Percentiles rank a stretch among this genome's conserved stretches.
phyloP scores from a whole-genome alignment of 2,797 vertebrate species.

The Rousettus madagascariensis region DNA sequence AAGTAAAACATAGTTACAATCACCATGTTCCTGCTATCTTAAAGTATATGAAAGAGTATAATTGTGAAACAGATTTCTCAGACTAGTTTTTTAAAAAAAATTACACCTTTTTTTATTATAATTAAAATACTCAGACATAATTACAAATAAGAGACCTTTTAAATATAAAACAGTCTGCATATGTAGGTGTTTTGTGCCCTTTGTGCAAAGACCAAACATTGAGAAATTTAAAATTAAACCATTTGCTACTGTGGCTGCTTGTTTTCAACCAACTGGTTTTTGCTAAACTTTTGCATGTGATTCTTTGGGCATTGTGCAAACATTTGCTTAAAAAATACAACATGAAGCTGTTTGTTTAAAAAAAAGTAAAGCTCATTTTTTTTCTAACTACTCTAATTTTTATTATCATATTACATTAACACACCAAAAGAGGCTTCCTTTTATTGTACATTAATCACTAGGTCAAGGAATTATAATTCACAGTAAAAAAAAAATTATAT shows the following conservation, averaged over 20 bases:
- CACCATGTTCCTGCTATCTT: not conserved
- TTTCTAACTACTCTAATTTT: conserved; percentile 6
- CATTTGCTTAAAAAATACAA: not conserved
- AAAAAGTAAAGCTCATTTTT: not conserved
- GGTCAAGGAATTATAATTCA: not conserved
- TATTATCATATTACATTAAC: not conserved
- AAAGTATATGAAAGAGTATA: not conserved
- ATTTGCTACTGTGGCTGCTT: not conserved
- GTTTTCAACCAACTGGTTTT: not conserved
- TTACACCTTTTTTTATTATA: not conserved
- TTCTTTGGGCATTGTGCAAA: not conserved
- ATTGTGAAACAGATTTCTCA: conserved; percentile 2
- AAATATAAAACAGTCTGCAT: not conserved
- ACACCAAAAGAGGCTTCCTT: not conserved
- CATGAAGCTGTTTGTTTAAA: not conserved
- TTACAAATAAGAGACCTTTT: not conserved
- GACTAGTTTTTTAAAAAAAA: not conserved
- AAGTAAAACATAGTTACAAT: not conserved
- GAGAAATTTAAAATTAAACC: conserved; percentile 24
- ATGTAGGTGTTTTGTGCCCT: not conserved
- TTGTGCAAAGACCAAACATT: conserved; percentile 15
- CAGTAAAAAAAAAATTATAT: not conserved
- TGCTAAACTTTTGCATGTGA: not conserved
- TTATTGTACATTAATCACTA: not conserved
- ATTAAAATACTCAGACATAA: conserved; percentile 2